Percentiles rank a stretch among this genome's conserved stretches.
These are phyloP conservation scores for Mormyrus hasselquistii DNA, from an alignment of 2,797 vertebrate species.

Conservation along the genomic window DNA sequence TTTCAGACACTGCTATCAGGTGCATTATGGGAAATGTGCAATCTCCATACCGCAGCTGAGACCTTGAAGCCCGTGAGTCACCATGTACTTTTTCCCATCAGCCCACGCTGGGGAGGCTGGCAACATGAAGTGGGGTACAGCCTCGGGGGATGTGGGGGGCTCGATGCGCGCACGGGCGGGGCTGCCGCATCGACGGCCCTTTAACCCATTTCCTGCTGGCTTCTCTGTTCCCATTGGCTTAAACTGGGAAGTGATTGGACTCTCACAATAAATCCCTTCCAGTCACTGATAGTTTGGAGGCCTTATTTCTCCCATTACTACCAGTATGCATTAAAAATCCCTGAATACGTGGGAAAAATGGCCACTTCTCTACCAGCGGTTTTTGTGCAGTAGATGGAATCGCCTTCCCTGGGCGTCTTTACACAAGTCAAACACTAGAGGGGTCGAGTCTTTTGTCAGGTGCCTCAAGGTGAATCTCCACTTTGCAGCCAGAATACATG, in stretches of 20 bases:
- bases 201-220: neutral
- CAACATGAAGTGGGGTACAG: neutral
- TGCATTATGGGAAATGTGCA: neutral
- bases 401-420: neutral
- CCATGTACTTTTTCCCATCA: neutral
- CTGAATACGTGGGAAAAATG: neutral
- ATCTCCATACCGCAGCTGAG: neutral
- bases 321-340: neutral
- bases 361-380: neutral
- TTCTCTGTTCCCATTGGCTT: neutral
- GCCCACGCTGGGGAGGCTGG: neutral
- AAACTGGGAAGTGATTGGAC: neutral
- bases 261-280: neutral
- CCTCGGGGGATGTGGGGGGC: neutral
- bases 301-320: neutral
- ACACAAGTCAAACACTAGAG: conserved; percentile 43
- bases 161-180: neutral
- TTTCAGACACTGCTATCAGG: neutral
- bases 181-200: neutral
- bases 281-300: neutral
- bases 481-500: no score
- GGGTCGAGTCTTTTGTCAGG: conserved; percentile 30
- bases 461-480: neutral
- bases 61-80: neutral
- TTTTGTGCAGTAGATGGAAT: neutral